Evolutionary conservation across 2,797 vertebrate species (phyloP).

Genomic region (Bovichtus variegatus): DNA sequence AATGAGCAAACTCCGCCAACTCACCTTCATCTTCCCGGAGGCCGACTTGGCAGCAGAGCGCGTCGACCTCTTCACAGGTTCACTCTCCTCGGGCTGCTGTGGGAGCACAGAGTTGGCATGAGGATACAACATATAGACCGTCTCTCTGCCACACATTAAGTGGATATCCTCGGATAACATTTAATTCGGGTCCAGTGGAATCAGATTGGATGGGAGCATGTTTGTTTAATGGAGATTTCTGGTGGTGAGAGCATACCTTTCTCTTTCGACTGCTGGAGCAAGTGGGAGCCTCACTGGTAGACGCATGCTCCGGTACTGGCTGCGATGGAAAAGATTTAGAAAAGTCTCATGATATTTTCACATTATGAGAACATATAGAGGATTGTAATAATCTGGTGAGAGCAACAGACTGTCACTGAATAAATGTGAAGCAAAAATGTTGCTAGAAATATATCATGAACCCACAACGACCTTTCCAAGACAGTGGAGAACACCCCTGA

Average conservation of each 20-base stretch:
- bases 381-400: neutral
- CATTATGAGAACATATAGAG: neutral
- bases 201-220: constrained; percentile 63
- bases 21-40: constrained; percentile 85
- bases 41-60: constrained; percentile 80
- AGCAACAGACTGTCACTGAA: neutral
- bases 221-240: constrained; percentile 42
- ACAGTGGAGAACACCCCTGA: neutral
- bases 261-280: constrained; percentile 61
- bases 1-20: constrained; percentile 49
- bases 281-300: constrained; percentile 18
- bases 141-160: constrained; percentile 10
- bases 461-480: neutral
- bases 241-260: constrained; percentile 67
- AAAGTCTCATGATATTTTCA: constrained; percentile 9
- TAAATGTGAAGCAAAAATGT: neutral
- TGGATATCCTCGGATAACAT: constrained; percentile 38
- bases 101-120: constrained; percentile 51
- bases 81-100: constrained; percentile 71
- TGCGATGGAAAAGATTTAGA: constrained; percentile 30
- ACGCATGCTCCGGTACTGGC: constrained; percentile 4
- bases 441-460: neutral
- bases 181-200: constrained; percentile 55
- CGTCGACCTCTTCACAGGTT: constrained; percentile 76
- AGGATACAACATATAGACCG: constrained; percentile 44